phyloP scores from a whole-genome alignment of 2,888 invertebrate genomes.

The Agrilus mali region DNA sequence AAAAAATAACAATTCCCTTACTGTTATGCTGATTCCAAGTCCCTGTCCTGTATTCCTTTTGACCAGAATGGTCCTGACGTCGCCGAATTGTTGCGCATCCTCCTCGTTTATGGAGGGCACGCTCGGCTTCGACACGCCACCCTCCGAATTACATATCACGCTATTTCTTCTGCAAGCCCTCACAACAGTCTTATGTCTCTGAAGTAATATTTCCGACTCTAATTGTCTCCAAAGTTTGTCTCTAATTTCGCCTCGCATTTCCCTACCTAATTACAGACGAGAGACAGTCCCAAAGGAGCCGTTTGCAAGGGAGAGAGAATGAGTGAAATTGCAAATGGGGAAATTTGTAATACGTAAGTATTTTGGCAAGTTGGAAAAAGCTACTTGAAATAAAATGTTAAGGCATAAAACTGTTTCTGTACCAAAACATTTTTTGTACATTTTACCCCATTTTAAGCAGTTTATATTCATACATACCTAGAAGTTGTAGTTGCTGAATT shows the following conservation, averaged over 20 bases:
- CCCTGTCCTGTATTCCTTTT: conserved; percentile 64
- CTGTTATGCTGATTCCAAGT: conserved; percentile 75
- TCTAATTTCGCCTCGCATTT: conserved; percentile 66
- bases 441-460: neutral
- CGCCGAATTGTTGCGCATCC: conserved; percentile 34
- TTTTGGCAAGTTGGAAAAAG: too few relatives aligned
- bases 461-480: conserved; percentile 47
- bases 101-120: conserved; percentile 24
- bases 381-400: too few relatives aligned
- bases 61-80: conserved; percentile 51
- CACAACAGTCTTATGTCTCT: conserved; percentile 71
- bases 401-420: too few relatives aligned
- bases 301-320: too few relatives aligned
- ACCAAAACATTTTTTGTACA: too few relatives aligned
- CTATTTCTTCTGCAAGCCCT: conserved; percentile 47
- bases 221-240: conserved; percentile 71
- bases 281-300: too few relatives aligned
- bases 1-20: conserved; percentile 27
- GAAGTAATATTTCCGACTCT: conserved; percentile 75
- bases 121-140: conserved; percentile 25
- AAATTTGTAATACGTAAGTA: too few relatives aligned
- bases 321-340: too few relatives aligned
- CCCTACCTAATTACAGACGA: conserved; percentile 35
- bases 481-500: conserved; percentile 74
- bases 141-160: conserved; percentile 23